A percentile compares a stretch with the other conserved stretches of the same genome.
phyloP scores from a whole-genome alignment of 2,888 invertebrate genomes.

The Agriopis leucophaearia region DNA sequence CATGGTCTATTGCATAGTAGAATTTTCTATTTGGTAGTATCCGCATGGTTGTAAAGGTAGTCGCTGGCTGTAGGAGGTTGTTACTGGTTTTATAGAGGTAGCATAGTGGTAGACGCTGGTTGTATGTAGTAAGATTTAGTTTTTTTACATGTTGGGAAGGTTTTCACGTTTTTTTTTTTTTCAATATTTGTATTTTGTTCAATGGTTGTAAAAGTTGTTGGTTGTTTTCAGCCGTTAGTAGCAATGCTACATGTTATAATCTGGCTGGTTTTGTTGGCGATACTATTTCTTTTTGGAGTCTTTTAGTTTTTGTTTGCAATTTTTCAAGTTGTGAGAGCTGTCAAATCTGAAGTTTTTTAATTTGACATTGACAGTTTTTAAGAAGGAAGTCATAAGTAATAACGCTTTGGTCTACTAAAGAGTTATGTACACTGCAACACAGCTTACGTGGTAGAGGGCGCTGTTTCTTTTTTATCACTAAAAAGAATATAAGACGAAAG shows the following conservation, averaged over 20 bases:
- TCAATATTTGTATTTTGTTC: not conserved
- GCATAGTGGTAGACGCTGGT: not conserved
- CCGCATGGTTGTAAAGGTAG: slow-evolving; percentile 45
- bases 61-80: not conserved
- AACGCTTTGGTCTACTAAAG: too few species aligned
- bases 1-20: slow-evolving; percentile 55
- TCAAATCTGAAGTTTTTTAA: not conserved
- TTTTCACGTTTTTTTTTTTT: too few species aligned
- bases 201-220: not conserved
- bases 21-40: slow-evolving; percentile 57
- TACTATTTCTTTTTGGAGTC: not conserved
- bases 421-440: too few species aligned
- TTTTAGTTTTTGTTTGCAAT: not conserved
- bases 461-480: too few species aligned
- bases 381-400: not conserved
- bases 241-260: not conserved
- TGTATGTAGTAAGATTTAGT: not conserved
- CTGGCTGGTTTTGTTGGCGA: not conserved
- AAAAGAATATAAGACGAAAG: too few species aligned
- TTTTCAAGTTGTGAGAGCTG: not conserved
- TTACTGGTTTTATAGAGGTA: not conserved
- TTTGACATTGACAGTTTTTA: not conserved
- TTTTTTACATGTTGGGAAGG: not conserved
- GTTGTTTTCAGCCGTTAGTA: not conserved
- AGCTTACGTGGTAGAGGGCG: too few species aligned